Conservation (phyloP, 1,140 invertebrate species). For the Piezodorus guildinii region DNA sequence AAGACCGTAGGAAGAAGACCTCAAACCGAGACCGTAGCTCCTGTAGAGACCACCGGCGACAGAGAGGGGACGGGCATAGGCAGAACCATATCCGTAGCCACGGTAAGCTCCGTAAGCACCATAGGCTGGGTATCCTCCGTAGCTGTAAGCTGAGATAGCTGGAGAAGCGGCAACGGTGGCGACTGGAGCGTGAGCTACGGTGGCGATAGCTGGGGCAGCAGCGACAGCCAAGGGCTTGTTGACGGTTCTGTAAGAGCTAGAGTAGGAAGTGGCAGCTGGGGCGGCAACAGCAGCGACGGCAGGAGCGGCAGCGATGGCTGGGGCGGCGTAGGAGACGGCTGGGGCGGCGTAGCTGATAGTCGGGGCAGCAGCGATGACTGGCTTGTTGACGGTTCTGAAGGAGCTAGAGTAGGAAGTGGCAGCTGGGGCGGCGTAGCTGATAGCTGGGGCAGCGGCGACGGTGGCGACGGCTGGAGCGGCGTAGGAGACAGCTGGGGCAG, state of each 20-base stretch:
- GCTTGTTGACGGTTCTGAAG: not conserved
- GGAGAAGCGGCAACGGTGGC: not conserved
- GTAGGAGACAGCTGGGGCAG: not conserved
- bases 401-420: not conserved
- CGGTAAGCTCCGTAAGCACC: no score
- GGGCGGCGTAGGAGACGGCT: not conserved
- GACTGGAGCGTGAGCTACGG: slow-evolving; percentile 5
- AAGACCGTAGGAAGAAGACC: no score
- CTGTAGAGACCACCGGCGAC: no score
- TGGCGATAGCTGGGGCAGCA: slow-evolving; percentile 4
- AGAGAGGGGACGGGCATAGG: no score
- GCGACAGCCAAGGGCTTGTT: slow-evolving; percentile 8
- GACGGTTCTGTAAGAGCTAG: slow-evolving; percentile 12
- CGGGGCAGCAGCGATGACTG: slow-evolving; percentile 2
- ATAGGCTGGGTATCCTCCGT: no score
- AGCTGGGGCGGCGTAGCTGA: not conserved
- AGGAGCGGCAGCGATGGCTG: not conserved
- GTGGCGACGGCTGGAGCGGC: slow-evolving; percentile 6
- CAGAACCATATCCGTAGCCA: no score
- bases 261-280: slow-evolving; percentile 15
- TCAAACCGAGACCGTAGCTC: no score
- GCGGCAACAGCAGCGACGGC: not conserved
- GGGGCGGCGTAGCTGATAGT: not conserved
- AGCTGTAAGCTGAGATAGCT: not conserved
- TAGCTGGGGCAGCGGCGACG: not conserved